Conservation (phyloP, 2,888 invertebrate species). For the Pecten maximus region DNA sequence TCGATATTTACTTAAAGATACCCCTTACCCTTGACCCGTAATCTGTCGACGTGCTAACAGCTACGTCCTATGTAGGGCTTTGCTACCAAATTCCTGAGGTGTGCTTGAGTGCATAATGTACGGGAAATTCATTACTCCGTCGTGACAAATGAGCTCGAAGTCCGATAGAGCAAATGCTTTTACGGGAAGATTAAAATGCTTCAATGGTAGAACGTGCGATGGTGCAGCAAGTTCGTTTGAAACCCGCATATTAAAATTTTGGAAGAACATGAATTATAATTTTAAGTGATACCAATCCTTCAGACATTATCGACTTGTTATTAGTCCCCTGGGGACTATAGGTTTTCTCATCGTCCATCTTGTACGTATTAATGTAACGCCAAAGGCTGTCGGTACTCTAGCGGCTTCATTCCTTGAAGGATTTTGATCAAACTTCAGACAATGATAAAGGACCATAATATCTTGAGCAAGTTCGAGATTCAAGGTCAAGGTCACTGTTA, state of each 20-base stretch:
- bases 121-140: not conserved
- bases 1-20: not conserved
- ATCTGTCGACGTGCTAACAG: conserved; percentile 14
- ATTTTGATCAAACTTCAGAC: too few species aligned
- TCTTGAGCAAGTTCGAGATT: too few species aligned
- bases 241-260: not conserved
- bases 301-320: too few species aligned
- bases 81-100: not conserved
- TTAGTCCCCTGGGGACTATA: too few species aligned
- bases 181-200: not conserved
- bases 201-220: not conserved
- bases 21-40: not conserved
- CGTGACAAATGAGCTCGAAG: not conserved
- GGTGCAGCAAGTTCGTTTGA: not conserved
- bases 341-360: too few species aligned
- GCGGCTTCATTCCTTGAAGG: too few species aligned
- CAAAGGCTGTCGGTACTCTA: too few species aligned
- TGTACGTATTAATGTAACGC: too few species aligned
- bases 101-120: not conserved
- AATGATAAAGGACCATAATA: too few species aligned
- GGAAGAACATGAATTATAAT: not conserved
- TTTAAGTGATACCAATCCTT: too few species aligned
- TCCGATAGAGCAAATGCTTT: not conserved
- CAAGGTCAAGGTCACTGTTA: too few species aligned
- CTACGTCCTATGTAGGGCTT: not conserved